These are phyloP conservation scores for Andinoacara biseriatus DNA, from an alignment of 2,113 vertebrate genomes.

Conservation along the genomic window DNA sequence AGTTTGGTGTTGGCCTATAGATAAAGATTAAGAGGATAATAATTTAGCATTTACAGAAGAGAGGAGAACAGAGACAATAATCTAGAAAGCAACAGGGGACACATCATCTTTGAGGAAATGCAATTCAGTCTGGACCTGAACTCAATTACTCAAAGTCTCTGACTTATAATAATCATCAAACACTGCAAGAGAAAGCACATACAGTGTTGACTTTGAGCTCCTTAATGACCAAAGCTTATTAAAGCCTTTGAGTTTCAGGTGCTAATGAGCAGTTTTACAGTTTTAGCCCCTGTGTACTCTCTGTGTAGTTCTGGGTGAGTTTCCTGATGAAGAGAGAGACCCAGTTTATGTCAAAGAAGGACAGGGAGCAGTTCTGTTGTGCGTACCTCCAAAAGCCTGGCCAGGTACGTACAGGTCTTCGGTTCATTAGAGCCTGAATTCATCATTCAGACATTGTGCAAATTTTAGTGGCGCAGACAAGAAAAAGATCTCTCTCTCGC, in stretches of 20 bases:
- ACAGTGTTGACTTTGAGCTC: not conserved
- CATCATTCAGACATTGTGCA: not conserved
- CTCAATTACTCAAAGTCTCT: not conserved
- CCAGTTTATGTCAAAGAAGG: constrained; percentile 90
- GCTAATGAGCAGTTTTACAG: not conserved
- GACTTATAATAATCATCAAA: not conserved
- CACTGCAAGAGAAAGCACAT: not conserved
- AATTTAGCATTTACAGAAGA: not conserved
- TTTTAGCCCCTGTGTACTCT: not conserved
- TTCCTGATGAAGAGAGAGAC: constrained; percentile 91
- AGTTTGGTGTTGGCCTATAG: not conserved
- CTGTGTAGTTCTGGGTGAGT: constrained; percentile 87
- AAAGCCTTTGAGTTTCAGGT: not conserved
- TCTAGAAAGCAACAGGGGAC: not conserved
- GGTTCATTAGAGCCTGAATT: not conserved
- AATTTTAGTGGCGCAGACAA: not conserved
- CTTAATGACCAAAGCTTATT: not conserved
- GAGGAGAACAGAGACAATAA: not conserved
- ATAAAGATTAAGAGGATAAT: not conserved
- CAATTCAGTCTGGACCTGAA: not conserved
- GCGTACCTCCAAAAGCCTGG: constrained; percentile 89
- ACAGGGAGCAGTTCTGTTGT: constrained; percentile 92
- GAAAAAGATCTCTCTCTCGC: not conserved
- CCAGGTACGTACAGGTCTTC: constrained; percentile 82
- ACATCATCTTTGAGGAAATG: not conserved